Conservation (phyloP, 2,113 vertebrate species). For the Oryzias melastigma region DNA sequence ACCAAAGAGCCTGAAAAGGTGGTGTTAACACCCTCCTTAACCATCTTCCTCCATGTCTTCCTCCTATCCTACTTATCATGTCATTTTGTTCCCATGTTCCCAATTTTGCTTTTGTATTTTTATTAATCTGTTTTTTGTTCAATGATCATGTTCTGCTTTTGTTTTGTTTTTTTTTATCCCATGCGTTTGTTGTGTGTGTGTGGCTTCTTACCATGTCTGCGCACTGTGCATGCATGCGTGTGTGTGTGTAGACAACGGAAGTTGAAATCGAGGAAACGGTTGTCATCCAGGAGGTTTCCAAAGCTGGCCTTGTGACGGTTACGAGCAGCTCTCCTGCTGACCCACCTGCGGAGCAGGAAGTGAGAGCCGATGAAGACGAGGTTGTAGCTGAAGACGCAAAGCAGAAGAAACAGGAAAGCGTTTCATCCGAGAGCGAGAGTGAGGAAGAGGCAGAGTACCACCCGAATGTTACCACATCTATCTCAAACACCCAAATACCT, state of each 20-base stretch:
- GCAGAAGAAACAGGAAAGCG: constrained; percentile 69
- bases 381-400: constrained; percentile 70
- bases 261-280: constrained; percentile 90
- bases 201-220: constrained; percentile 50
- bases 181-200: constrained; percentile 73
- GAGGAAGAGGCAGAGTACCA: constrained; percentile 94
- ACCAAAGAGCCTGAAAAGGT: constrained; percentile 89
- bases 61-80: constrained; percentile 55
- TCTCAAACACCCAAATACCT: constrained; percentile 83
- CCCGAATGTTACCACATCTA: constrained; percentile 75
- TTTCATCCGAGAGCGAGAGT: constrained; percentile 90
- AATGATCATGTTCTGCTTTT: constrained; percentile 71
- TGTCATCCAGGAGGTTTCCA: constrained; percentile 85
- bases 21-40: constrained; percentile 71
- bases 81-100: constrained; percentile 21
- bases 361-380: constrained; percentile 41
- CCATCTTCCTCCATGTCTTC: constrained; percentile 21
- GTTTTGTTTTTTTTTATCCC: constrained; percentile 74
- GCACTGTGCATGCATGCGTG: constrained; percentile 61
- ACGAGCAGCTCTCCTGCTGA: constrained; percentile 6
- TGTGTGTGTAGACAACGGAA: constrained; percentile 81
- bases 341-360: constrained; percentile 30
- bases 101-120: constrained; percentile 47
- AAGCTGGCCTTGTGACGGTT: constrained; percentile 44
- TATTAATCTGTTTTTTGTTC: constrained; percentile 63